Evolutionary conservation across 2,888 invertebrate species (phyloP).

Genomic region (Aphidoletes aphidimyza): DNA sequence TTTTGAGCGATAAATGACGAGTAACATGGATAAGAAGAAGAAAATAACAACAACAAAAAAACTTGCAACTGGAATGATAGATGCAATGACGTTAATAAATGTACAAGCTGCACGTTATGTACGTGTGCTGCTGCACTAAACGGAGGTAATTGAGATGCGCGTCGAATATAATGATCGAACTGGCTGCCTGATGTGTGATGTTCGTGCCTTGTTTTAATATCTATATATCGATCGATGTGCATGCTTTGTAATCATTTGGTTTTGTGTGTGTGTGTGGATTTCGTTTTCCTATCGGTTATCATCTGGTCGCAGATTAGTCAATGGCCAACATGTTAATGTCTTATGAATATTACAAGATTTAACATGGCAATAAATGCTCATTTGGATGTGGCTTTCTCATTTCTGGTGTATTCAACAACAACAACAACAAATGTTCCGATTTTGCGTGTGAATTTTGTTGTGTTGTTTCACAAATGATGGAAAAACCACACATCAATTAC

Average conservation of each 20-base stretch:
- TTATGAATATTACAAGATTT: neutral
- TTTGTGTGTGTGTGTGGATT: too few species aligned
- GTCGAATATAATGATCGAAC: neutral
- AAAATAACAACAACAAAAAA: too few species aligned
- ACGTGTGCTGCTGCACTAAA: neutral
- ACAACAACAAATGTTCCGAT: slow-evolving; percentile 3
- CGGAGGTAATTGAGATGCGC: neutral
- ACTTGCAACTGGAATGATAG: neutral
- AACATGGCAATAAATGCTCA: neutral
- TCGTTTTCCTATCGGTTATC: neutral
- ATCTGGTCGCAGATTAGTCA: neutral
- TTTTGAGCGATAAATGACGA: slow-evolving; percentile 1
- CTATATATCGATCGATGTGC: neutral
- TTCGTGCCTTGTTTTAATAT: too few species aligned
- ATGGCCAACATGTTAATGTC: neutral
- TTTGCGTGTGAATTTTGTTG: neutral
- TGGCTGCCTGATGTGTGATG: too few species aligned
- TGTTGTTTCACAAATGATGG: neutral
- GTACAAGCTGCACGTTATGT: neutral
- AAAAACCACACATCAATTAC: slow-evolving; percentile 10
- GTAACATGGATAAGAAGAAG: neutral
- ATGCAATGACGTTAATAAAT: slow-evolving; percentile 5
- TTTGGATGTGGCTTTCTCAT: slow-evolving; percentile 32
- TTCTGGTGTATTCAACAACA: neutral
- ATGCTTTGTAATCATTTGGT: slow-evolving; percentile 37